These are phyloP conservation scores for Protobothrops mucrosquamatus DNA, from an alignment of 2,113 vertebrate genomes.

Conservation along the genomic window DNA sequence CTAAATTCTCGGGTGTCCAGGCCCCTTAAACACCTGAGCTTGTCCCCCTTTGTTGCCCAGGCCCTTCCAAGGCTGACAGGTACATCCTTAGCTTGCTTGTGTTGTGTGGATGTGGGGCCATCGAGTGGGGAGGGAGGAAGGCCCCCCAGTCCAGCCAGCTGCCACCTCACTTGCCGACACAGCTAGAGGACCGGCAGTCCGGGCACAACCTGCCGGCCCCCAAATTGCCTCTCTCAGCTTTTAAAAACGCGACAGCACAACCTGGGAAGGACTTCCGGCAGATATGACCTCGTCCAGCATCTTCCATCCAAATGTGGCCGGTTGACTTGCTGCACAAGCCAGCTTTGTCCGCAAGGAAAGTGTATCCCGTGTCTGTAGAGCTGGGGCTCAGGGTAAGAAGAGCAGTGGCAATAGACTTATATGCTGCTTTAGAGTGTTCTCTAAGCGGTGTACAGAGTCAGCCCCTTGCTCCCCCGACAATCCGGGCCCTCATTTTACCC, in stretches of 20 bases:
- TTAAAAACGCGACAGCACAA: no score
- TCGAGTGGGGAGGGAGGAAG: background rate
- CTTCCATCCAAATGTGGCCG: no score
- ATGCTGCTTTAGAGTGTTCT: background rate
- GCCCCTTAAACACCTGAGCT: conserved; percentile 1
- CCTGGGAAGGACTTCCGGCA: background rate
- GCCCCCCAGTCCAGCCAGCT: background rate
- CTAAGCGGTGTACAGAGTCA: background rate
- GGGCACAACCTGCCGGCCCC: background rate
- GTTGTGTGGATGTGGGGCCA: conserved; percentile 40
- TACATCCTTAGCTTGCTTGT: conserved; percentile 54
- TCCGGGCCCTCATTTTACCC: background rate
- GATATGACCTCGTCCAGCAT: background rate
- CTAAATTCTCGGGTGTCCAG: background rate
- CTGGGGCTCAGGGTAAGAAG: background rate
- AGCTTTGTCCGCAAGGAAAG: background rate
- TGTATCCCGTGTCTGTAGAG: background rate
- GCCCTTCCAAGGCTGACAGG: conserved; percentile 59
- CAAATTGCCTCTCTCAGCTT: no score
- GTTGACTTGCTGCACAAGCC: no score
- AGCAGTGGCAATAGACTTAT: no score
- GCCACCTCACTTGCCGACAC: no score
- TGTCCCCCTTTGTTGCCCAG: conserved; percentile 7
- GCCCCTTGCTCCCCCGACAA: background rate
- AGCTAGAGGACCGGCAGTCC: background rate